A percentile compares a stretch with the other conserved stretches of the same genome.
phyloP scores from a whole-genome alignment of 2,888 invertebrate species.

The Podotricha telesiphe region DNA sequence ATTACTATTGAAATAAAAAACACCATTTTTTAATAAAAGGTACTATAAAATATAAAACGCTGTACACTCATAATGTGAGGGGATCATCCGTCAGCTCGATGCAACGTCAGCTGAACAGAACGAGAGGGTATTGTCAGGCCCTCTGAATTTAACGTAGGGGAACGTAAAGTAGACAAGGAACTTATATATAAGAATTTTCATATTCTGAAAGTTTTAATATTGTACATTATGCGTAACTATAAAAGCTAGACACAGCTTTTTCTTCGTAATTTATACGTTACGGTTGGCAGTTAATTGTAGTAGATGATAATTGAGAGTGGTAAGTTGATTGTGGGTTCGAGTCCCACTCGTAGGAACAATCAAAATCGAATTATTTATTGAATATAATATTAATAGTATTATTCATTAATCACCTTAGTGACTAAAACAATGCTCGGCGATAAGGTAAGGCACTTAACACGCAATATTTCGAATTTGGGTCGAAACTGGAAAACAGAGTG shows the following conservation, averaged over 20 bases:
- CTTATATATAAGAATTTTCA: conserved; percentile 22
- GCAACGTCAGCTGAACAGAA: conserved; percentile 54
- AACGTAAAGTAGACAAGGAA: conserved; percentile 41
- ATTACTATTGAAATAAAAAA: conserved; percentile 7
- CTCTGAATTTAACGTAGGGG: conserved; percentile 44
- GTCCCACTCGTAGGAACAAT: too few relatives aligned
- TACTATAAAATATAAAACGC: conserved; percentile 34
- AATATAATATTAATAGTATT: too few relatives aligned
- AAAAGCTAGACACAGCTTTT: background rate
- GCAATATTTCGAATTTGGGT: too few relatives aligned
- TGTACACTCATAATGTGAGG: conserved; percentile 38
- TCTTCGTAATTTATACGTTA: too few relatives aligned
- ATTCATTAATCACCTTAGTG: too few relatives aligned
- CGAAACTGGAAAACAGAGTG: too few relatives aligned
- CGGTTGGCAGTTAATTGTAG: too few relatives aligned
- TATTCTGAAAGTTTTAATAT: conserved; percentile 34
- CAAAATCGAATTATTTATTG: too few relatives aligned
- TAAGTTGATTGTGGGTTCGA: too few relatives aligned
- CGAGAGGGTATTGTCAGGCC: conserved; percentile 53
- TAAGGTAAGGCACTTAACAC: too few relatives aligned
- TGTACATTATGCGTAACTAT: conserved; percentile 32
- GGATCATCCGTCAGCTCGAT: conserved; percentile 47
- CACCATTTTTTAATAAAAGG: conserved; percentile 11
- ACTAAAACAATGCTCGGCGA: too few relatives aligned
- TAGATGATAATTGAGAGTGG: too few relatives aligned